Percentiles rank a stretch among this genome's conserved stretches.
These are phyloP conservation scores for Drosophila nebulosa DNA, from an alignment of 1,140 invertebrate genomes.

Conservation along the genomic window DNA sequence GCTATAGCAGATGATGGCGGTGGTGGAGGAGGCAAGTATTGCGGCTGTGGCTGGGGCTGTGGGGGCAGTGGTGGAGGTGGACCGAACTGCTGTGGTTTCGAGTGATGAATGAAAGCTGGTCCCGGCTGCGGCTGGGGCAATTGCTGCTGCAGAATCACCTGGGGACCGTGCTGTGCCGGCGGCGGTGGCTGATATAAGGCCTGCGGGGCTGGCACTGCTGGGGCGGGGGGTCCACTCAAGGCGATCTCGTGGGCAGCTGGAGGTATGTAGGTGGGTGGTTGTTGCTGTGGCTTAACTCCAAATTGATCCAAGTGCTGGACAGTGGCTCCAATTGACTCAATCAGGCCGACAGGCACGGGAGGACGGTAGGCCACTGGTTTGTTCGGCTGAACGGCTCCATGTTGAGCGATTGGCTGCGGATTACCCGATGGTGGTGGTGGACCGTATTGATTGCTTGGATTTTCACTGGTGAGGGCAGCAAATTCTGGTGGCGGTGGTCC, in stretches of 20 bases:
- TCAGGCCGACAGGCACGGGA: conserved; percentile 85
- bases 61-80: conserved; percentile 30
- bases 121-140: conserved; percentile 58
- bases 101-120: conserved; percentile 45
- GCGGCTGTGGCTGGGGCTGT: conserved; percentile 31
- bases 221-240: conserved; percentile 35
- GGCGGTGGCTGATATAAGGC: conserved; percentile 47
- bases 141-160: conserved; percentile 60
- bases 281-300: conserved; percentile 71
- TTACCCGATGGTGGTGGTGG: conserved; percentile 79
- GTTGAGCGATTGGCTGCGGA: conserved; percentile 37
- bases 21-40: conserved; percentile 25
- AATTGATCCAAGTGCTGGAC: conserved; percentile 82
- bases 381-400: conserved; percentile 82
- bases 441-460: conserved; percentile 48
- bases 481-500: conserved; percentile 80
- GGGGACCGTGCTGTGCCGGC: conserved; percentile 3
- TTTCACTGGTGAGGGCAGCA: conserved; percentile 67
- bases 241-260: conserved; percentile 84
- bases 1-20: conserved; percentile 30
- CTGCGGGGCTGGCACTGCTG: conserved; percentile 24
- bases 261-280: conserved; percentile 84
- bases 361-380: conserved; percentile 86
- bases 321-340: conserved; percentile 84
- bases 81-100: conserved; percentile 38